These are phyloP conservation scores for Spilarctia lutea DNA, from an alignment of 2,888 invertebrate genomes.

Conservation along the genomic window DNA sequence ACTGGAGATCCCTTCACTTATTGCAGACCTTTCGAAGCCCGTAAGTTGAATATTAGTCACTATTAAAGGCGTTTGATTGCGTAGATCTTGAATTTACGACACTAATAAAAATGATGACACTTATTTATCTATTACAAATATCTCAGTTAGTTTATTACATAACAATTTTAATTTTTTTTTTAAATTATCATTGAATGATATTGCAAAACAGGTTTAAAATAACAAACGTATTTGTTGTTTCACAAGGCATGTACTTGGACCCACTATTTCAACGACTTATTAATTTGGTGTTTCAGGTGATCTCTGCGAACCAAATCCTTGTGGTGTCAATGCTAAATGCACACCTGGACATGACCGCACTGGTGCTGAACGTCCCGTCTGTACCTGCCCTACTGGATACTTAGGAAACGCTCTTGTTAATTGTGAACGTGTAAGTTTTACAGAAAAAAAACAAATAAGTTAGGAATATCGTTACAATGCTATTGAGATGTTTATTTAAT, in stretches of 20 bases:
- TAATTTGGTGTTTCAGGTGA: constrained; percentile 85
- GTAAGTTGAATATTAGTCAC: constrained; percentile 76
- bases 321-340: constrained; percentile 92
- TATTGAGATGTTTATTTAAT: not conserved
- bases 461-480: not conserved
- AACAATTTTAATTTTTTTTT: no score
- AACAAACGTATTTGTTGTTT: constrained; percentile 78
- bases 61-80: constrained; percentile 18
- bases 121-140: not conserved
- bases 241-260: constrained; percentile 25
- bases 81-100: not conserved
- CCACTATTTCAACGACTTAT: not conserved
- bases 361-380: constrained; percentile 94
- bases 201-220: not conserved
- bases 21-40: constrained; percentile 93
- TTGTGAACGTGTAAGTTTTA: constrained; percentile 87
- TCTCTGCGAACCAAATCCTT: constrained; percentile 95
- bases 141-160: not conserved
- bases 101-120: no score
- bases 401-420: constrained; percentile 91
- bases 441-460: not conserved
- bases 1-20: constrained; percentile 94
- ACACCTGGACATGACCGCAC: constrained; percentile 94
- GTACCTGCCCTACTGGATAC: constrained; percentile 93
- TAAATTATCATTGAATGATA: not conserved